Evolutionary conservation across 2,797 vertebrate species (phyloP).

Genomic region (Dicrostonyx torquatus): DNA sequence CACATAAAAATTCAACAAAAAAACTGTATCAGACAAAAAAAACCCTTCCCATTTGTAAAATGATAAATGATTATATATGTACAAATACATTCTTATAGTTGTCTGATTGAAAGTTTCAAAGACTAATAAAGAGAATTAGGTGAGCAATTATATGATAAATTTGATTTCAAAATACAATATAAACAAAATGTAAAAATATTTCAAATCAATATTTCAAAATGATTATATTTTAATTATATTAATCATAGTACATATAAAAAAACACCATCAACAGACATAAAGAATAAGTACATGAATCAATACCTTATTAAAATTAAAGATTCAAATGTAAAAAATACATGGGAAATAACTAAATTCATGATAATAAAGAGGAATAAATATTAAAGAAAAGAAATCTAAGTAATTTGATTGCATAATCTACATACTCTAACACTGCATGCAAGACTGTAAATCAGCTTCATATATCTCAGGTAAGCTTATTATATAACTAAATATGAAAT

Average conservation of each 20-base stretch:
- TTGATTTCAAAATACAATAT: slow-evolving; percentile 13
- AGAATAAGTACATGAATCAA: background rate
- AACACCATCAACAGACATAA: background rate
- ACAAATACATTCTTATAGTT: background rate
- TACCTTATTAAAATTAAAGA: slow-evolving; percentile 36
- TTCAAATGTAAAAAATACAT: background rate
- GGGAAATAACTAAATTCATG: slow-evolving; percentile 6
- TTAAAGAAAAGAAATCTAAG: slow-evolving; percentile 15
- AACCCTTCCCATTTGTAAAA: background rate
- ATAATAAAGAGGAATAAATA: slow-evolving; percentile 32
- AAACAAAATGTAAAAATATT: slow-evolving; percentile 51
- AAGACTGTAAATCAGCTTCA: slow-evolving; percentile 12
- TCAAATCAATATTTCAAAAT: slow-evolving; percentile 24
- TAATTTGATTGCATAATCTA: background rate
- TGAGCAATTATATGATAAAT: background rate
- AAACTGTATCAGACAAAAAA: background rate
- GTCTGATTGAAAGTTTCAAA: background rate
- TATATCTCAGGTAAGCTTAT: background rate
- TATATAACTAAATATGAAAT: background rate
- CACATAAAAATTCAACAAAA: background rate
- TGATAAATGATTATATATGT: background rate
- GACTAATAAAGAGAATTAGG: background rate
- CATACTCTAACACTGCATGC: background rate
- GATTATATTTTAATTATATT: background rate
- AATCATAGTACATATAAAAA: background rate